phyloP scores from a whole-genome alignment of 1,140 invertebrate genomes.

The Drosophila takahashii region DNA sequence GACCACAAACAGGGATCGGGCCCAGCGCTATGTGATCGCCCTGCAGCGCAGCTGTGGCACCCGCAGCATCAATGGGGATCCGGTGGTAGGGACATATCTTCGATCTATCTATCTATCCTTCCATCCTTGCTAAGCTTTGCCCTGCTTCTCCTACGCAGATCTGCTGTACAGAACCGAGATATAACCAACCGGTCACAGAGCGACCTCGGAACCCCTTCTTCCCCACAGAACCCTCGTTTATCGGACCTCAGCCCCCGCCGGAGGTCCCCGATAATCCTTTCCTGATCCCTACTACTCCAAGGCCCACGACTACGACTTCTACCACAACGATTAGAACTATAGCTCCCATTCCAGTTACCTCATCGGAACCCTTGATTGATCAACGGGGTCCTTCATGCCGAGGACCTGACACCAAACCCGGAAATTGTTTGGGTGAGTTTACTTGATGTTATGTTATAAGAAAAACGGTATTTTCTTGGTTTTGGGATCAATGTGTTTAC shows the following conservation, averaged over 20 bases:
- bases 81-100: conserved; percentile 63
- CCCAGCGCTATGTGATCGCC: conserved; percentile 66
- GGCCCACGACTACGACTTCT: conserved; percentile 12
- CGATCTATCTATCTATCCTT: not conserved
- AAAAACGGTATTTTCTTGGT: not conserved
- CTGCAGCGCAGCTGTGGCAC: conserved; percentile 75
- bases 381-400: conserved; percentile 48
- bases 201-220: conserved; percentile 64
- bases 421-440: conserved; percentile 66
- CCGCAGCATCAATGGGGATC: conserved; percentile 69
- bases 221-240: conserved; percentile 39
- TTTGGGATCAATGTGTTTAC: not conserved
- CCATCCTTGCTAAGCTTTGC: conserved; percentile 33
- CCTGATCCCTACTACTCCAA: not conserved
- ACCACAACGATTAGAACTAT: conserved; percentile 24
- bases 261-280: conserved; percentile 50
- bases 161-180: conserved; percentile 67
- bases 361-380: conserved; percentile 35
- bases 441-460: too few relatives aligned
- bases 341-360: conserved; percentile 28
- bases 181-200: conserved; percentile 50
- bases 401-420: conserved; percentile 56
- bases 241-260: conserved; percentile 21
- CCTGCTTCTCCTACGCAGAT: conserved; percentile 45
- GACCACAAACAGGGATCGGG: conserved; percentile 40